Base-by-base conservation (phyloP, 2,113 vertebrate species). In the Blennius ocellaris region DNA sequence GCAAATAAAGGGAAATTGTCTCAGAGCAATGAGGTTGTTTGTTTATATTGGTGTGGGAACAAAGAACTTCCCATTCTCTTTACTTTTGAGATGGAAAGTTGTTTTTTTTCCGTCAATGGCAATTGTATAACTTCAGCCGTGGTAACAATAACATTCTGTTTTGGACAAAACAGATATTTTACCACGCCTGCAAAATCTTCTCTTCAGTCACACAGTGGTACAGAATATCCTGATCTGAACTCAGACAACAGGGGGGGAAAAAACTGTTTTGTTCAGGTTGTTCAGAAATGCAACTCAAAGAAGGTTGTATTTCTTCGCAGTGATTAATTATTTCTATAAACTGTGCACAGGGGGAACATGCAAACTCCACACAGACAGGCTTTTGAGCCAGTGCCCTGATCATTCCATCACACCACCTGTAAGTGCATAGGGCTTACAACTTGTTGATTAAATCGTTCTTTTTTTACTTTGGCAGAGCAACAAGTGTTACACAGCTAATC, bases 401-500 rank as follows among this genome's bases (percentile, higher is more conserved):
- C 21, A 30, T 30, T 30, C 21, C 21, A 48, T 39, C 0, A 21
- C 40, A 39, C 11, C 6, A 49, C 1, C 15, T 15, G 15, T 21
- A 47, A 4, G 47, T 59, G 3, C 4, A 11, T 5, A 37, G 2
- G 17, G 6, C 9, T 15, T 21, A 21, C 16, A 49, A 47, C 40
- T 6, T 11, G 16, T 8, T 30, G 6, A 1, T 53, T 48, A 10
- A 15, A 47, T 14, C 45, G 36, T 43, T 30, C 21, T 30, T 30
- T 30, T 30, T 30, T 30, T 30, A 30, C 21, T 37, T 59, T 45
- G 37, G 15, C 53, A 45, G 37, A 0, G 11, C 77, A 64, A 64
- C 50, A 61, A 41, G 8, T 80, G 47, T 59, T 69, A 9, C 15
- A 52, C 56, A 39, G 50, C 45, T 80, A 11, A 71, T 62, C 30